Percentiles rank a stretch among this genome's conserved stretches.
phyloP scores from a whole-genome alignment of 2,888 invertebrate genomes.

The Junonia oenone region DNA sequence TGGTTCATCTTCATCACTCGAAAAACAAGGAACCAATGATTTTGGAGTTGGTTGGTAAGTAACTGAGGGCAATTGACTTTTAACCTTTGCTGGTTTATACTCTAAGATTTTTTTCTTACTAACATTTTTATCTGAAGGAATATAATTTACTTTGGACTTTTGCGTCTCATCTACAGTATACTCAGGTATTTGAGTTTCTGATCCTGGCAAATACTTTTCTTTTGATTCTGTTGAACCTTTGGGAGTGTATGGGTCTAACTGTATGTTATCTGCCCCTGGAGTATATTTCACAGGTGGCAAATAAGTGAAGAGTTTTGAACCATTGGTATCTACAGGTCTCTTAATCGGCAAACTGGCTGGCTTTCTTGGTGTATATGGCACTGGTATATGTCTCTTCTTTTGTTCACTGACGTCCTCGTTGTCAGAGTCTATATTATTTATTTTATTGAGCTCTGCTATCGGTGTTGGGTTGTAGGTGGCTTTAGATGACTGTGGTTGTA shows the following conservation, averaged over 20 bases:
- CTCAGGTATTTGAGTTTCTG: slow-evolving; percentile 55
- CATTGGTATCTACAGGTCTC: slow-evolving; percentile 57
- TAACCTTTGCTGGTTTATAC: slow-evolving; percentile 66
- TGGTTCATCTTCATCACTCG: slow-evolving; percentile 74
- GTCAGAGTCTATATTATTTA: slow-evolving; percentile 48
- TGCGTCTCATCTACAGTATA: slow-evolving; percentile 55
- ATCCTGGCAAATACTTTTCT: slow-evolving; percentile 65
- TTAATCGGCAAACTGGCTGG: slow-evolving; percentile 57
- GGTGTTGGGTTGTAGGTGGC: slow-evolving; percentile 83
- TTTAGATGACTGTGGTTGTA: slow-evolving; percentile 52
- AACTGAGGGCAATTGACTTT: slow-evolving; percentile 45
- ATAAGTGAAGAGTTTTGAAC: slow-evolving; percentile 62
- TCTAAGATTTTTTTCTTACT: slow-evolving; percentile 65
- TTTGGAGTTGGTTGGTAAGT: slow-evolving; percentile 72
- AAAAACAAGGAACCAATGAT: slow-evolving; percentile 66
- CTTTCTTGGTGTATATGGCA: slow-evolving; percentile 73
- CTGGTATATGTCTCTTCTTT: slow-evolving; percentile 69
- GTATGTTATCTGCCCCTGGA: slow-evolving; percentile 56
- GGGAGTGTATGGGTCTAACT: slow-evolving; percentile 65
- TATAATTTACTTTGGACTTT: slow-evolving; percentile 54
- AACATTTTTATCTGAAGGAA: slow-evolving; percentile 63
- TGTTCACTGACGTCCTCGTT: slow-evolving; percentile 54
- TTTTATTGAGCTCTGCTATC: slow-evolving; percentile 80
- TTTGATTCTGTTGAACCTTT: slow-evolving; percentile 54
- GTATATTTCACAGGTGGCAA: slow-evolving; percentile 63